Evolutionary conservation across 2,113 vertebrate species (phyloP).

Genomic region (Menura novaehollandiae): DNA sequence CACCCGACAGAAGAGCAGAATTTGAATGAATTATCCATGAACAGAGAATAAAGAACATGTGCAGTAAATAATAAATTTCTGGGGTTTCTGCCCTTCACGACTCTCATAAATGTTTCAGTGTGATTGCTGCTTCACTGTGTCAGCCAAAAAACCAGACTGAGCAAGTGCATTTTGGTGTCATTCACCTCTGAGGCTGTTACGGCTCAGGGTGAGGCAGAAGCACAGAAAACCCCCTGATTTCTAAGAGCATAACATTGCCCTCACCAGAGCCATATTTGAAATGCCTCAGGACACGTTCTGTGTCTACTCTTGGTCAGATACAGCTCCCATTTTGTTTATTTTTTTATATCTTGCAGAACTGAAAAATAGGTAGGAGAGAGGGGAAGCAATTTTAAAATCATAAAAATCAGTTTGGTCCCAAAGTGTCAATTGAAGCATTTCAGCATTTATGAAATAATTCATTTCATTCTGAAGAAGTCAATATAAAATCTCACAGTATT

Average conservation of each 20-base stretch:
- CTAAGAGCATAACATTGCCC: neutral
- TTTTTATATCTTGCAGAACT: neutral
- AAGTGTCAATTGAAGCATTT: neutral
- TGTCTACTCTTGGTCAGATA: neutral
- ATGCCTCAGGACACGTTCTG: neutral
- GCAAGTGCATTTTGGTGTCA: neutral
- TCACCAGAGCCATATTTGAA: neutral
- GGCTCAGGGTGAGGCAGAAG: neutral
- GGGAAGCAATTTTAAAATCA: neutral
- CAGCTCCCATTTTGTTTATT: neutral
- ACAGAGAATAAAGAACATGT: neutral
- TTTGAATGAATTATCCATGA: neutral
- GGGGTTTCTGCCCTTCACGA: neutral
- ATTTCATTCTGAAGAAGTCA: neutral
- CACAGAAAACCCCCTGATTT: neutral
- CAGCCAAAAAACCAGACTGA: neutral
- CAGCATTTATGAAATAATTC: neutral
- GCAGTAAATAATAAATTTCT: conserved; percentile 9
- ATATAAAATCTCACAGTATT: neutral
- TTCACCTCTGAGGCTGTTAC: neutral
- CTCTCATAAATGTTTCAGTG: conserved; percentile 6
- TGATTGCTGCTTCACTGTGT: neutral
- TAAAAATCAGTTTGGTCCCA: neutral
- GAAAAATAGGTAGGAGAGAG: neutral
- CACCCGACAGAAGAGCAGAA: neutral